Conservation (phyloP, 2,113 vertebrate species). For the Acanthisitta chloris region DNA sequence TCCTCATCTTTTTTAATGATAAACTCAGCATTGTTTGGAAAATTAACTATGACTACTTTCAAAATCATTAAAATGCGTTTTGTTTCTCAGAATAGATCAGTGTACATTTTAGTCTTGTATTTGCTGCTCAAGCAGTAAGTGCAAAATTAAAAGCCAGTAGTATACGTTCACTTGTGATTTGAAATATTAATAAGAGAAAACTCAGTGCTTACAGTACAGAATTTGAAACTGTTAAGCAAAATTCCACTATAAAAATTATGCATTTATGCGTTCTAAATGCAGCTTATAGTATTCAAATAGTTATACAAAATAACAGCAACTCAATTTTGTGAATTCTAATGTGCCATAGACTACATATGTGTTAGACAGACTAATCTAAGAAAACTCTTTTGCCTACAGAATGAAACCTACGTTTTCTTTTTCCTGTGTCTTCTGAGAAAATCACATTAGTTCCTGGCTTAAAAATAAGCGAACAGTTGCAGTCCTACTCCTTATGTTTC, state of each 20-base stretch:
- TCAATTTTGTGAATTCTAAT: background rate
- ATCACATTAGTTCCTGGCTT: background rate
- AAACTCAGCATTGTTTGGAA: background rate
- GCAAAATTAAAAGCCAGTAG: background rate
- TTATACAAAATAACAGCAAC: background rate
- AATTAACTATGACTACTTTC: background rate
- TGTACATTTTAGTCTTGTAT: background rate
- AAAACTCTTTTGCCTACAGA: background rate
- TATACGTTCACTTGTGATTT: background rate
- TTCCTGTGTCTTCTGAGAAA: background rate
- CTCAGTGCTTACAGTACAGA: background rate
- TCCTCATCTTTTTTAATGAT: background rate
- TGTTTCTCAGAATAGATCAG: background rate
- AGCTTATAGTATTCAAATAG: background rate
- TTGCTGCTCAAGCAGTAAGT: background rate
- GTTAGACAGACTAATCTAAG: background rate
- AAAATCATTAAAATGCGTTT: background rate
- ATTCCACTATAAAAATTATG: background rate
- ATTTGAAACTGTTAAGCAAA: background rate
- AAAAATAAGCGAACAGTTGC: background rate
- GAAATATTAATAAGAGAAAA: background rate
- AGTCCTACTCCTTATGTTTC: background rate
- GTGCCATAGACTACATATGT: background rate
- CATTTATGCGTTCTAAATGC: background rate
- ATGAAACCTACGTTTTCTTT: background rate